Percentiles rank a stretch among this genome's conserved stretches.
phyloP scores from a whole-genome alignment of 2,113 vertebrate genomes.

The Melanerpes formicivorus region DNA sequence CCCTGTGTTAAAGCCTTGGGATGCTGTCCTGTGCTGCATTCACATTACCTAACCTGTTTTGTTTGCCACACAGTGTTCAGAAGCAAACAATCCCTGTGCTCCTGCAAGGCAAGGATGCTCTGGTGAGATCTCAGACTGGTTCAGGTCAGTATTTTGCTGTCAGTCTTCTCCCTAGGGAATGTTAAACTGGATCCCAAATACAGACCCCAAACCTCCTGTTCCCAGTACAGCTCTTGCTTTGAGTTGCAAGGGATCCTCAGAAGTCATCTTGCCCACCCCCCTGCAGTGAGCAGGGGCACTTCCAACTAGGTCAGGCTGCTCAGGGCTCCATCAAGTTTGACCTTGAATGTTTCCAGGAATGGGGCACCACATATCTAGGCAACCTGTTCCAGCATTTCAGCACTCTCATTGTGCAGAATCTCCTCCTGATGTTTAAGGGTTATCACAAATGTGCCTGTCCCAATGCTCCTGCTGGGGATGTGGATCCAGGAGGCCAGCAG shows the following conservation, averaged over 20 bases:
- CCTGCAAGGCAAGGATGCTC: conserved; percentile 86
- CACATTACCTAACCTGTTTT: neutral
- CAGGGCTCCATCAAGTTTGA: too few relatives aligned
- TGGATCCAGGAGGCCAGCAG: neutral
- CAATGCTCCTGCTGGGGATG: neutral
- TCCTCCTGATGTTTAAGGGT: too few relatives aligned
- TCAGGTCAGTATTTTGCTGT: conserved; percentile 82
- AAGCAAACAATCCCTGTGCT: conserved; percentile 87
- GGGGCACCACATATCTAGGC: too few relatives aligned
- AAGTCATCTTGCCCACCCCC: too few relatives aligned
- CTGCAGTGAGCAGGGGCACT: too few relatives aligned
- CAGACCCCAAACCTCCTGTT: neutral
- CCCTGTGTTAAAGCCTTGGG: neutral
- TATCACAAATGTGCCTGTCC: neutral
- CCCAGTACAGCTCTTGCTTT: neutral
- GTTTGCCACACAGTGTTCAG: conserved; percentile 83
- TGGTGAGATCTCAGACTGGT: conserved; percentile 94
- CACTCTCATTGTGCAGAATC: too few relatives aligned
- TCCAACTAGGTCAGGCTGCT: too few relatives aligned
- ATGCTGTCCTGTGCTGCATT: neutral
- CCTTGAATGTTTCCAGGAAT: too few relatives aligned
- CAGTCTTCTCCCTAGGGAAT: neutral
- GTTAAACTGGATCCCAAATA: neutral
- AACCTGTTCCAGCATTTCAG: too few relatives aligned
- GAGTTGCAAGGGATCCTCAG: too few relatives aligned